Evolutionary conservation across 2,113 vertebrate genomes (phyloP), one percentile per base, ranked within the genome.

Genomic region (Ptychochromis oligacanthus): DNA sequence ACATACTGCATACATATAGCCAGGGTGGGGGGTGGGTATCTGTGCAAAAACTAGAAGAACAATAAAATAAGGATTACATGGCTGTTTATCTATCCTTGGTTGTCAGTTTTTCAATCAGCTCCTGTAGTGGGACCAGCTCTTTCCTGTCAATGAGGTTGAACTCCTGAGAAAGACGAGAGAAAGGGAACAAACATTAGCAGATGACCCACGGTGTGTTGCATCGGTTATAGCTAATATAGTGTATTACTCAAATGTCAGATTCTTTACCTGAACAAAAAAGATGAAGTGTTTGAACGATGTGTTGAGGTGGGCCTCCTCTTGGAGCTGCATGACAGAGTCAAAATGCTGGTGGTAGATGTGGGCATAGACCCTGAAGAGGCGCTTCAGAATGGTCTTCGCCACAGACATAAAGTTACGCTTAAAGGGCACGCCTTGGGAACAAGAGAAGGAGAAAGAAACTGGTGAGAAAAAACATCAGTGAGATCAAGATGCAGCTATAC

Each of bases 341-440:
- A 99, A 99, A 96, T 99, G 98, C 96, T 99, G 98, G 93, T 99
- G 98, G 95, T 99, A 99, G 90, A 99, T 99, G 92, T 99, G 98
- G 82, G 98, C 98, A 2, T 99, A 99, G 75, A 99, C 98, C 0
- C 98, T 91, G 93, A 99, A 99, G n/a, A 99, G 94, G n/a, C 98
- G 96, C 95, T 99, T 99, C 92, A 99, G 95, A 74, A 99, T 98
- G 11, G 97, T 98, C 95, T 98, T 99, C 10, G 98, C 98, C 95
- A 98, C 98, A 0, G 98, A 97, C 97, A 99, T 97, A 86, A 99
- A 99, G 94, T 99, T 99, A 80, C 97, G 97, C 88, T 97, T 98
- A 54, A 99, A 99, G 7, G 98, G 98, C 54, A 99, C 97, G 0
- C 98, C 98, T 99, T 59, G 60, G 54, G 81, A 0, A 38, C 11